A percentile compares a stretch with the other conserved stretches of the same genome.
phyloP scores from a whole-genome alignment of 2,113 vertebrate genomes.

The Sisor rabdophorus region DNA sequence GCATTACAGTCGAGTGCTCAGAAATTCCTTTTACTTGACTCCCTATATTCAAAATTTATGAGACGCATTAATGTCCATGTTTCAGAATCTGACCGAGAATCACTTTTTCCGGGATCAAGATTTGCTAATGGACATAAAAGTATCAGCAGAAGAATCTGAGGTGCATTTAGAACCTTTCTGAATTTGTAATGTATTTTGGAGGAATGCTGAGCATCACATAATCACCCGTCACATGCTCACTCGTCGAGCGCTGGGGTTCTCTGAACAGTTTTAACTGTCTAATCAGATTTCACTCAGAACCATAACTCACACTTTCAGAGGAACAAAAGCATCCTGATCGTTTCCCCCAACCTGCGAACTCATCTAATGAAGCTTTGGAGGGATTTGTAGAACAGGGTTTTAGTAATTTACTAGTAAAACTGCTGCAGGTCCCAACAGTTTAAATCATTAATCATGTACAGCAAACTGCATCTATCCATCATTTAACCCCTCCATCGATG shows the following conservation, averaged over 20 bases:
- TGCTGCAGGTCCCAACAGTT: neutral
- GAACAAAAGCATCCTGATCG: neutral
- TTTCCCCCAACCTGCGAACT: neutral
- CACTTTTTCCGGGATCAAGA: neutral
- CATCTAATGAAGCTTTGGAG: neutral
- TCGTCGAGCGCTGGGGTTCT: neutral
- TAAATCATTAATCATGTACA: neutral
- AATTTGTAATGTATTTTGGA: neutral
- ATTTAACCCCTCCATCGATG: neutral
- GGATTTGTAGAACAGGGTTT: neutral
- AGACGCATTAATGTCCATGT: neutral
- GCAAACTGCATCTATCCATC: neutral
- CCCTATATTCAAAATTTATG: neutral
- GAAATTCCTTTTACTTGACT: neutral
- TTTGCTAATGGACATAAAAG: neutral
- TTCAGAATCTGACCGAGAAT: neutral
- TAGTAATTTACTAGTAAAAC: neutral
- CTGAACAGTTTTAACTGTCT: neutral
- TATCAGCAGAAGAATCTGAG: neutral
- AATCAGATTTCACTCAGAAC: neutral
- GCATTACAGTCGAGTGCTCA: conserved; percentile 1
- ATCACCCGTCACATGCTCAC: neutral
- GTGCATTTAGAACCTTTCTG: neutral
- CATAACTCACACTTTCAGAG: neutral
- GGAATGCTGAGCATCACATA: neutral